Evolutionary conservation across 2,888 invertebrate species (phyloP).

Genomic region (Tyria jacobaeae): DNA sequence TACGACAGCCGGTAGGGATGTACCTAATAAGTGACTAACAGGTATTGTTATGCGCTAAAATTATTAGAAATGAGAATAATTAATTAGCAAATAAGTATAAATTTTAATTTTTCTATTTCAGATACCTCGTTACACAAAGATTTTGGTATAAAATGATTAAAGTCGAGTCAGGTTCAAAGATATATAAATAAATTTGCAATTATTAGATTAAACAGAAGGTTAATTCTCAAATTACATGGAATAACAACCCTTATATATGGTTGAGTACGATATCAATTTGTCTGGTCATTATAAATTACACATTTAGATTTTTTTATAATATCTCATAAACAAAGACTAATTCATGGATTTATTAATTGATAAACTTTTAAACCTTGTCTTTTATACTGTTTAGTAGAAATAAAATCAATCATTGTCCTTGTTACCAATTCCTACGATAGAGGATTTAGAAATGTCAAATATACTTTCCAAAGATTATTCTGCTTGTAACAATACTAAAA

Average conservation of each 20-base stretch:
- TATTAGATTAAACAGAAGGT: not conserved
- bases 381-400: too few relatives aligned
- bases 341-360: too few relatives aligned
- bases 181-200: not conserved
- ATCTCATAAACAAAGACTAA: too few relatives aligned
- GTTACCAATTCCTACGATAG: too few relatives aligned
- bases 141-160: not conserved
- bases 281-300: not conserved
- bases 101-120: not conserved
- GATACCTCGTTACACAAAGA: not conserved
- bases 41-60: conserved; percentile 1
- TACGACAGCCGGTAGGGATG: conserved; percentile 52
- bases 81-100: not conserved
- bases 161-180: not conserved
- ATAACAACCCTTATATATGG: not conserved
- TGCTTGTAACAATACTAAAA: conserved; percentile 3
- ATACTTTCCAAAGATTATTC: conserved; percentile 1
- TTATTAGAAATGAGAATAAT: not conserved
- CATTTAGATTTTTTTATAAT: too few relatives aligned
- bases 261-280: not conserved
- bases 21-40: conserved; percentile 18
- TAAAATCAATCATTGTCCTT: too few relatives aligned
- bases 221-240: not conserved
- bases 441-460: not conserved
- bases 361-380: too few relatives aligned